A percentile compares a stretch with the other conserved stretches of the same genome.
These are phyloP conservation scores for Anoncus sp. DNA, from an alignment of 2,888 invertebrate species.

Conservation along the genomic window DNA sequence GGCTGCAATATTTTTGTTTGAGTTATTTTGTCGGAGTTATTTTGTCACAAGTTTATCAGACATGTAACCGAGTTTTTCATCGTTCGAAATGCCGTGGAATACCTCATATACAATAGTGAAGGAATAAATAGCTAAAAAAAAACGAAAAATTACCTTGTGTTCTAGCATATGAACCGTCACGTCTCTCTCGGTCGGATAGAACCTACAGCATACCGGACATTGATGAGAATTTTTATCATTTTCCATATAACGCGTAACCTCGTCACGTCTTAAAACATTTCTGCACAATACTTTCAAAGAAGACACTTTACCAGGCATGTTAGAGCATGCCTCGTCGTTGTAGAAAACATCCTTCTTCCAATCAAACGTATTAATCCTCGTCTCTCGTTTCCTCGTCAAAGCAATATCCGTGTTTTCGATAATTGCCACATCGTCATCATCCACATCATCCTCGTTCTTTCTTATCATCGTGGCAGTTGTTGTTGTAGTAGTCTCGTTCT, in stretches of 20 bases:
- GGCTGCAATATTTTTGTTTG: no score
- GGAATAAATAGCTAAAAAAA: no score
- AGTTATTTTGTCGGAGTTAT: no score
- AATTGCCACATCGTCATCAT: conserved; percentile 74
- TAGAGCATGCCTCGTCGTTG: no score
- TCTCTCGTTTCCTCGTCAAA: conserved; percentile 7
- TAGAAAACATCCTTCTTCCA: no score
- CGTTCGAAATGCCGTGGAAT: no score
- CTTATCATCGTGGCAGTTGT: conserved; percentile 64
- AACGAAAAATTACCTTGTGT: conserved; percentile 34
- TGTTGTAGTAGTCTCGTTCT: conserved; percentile 34
- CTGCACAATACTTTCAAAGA: conserved; percentile 50
- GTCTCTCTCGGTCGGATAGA: conserved; percentile 41
- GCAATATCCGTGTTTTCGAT: conserved; percentile 67
- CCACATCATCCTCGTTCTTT: conserved; percentile 51
- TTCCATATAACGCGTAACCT: neutral
- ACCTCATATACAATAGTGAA: no score
- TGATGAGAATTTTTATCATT: conserved; percentile 42
- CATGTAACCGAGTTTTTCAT: no score
- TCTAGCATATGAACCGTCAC: conserved; percentile 38
- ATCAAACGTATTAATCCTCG: no score
- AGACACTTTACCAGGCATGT: no score
- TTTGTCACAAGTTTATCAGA: no score
- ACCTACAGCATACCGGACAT: conserved; percentile 55
- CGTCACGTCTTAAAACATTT: conserved; percentile 28